phyloP scores from a whole-genome alignment of 2,797 vertebrate species.

The Triplophysa yarkandensis region DNA sequence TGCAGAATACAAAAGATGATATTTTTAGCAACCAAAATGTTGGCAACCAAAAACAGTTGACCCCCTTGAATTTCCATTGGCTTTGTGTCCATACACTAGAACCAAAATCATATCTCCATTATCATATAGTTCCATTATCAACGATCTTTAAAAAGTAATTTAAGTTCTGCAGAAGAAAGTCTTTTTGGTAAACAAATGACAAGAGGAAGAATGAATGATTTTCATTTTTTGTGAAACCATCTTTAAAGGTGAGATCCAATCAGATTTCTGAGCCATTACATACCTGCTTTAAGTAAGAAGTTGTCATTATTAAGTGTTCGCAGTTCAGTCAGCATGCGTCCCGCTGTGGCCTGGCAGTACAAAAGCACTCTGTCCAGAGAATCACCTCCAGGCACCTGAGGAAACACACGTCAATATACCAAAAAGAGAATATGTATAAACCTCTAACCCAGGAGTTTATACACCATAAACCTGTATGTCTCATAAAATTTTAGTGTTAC shows the following conservation, averaged over 20 bases:
- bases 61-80: too few species aligned
- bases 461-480: neutral
- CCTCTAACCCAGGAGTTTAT: neutral
- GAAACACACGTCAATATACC: constrained; percentile 45
- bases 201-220: too few species aligned
- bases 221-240: too few species aligned
- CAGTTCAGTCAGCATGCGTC: constrained; percentile 78
- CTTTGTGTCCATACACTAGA: too few species aligned
- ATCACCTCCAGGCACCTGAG: constrained; percentile 67
- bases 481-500: constrained; percentile 64
- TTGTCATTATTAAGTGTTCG: constrained; percentile 71
- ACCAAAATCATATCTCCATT: too few species aligned
- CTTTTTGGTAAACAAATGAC: too few species aligned
- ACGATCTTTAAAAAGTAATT: too few species aligned
- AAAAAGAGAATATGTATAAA: neutral
- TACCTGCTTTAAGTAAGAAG: constrained; percentile 81
- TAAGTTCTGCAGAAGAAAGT: too few species aligned
- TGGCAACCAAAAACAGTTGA: too few species aligned
- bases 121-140: too few species aligned
- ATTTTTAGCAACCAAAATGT: too few species aligned
- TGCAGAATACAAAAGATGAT: too few species aligned
- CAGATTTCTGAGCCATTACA: constrained; percentile 17
- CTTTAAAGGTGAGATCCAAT: neutral
- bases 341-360: constrained; percentile 71
- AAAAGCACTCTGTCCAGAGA: constrained; percentile 68